Evolutionary conservation across 2,888 invertebrate species (phyloP).

Genomic region (Ernsta delagoae): DNA sequence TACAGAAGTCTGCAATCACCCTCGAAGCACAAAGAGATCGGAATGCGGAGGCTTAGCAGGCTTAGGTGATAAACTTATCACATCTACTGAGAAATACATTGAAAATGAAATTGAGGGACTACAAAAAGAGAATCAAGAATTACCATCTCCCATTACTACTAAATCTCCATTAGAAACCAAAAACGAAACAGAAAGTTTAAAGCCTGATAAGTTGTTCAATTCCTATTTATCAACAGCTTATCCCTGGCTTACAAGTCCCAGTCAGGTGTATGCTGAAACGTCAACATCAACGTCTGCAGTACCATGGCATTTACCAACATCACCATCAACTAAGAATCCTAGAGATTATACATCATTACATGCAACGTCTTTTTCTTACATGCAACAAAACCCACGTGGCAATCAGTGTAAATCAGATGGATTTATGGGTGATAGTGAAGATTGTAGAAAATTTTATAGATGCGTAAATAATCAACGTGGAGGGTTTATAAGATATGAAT

Average conservation of each 20-base stretch:
- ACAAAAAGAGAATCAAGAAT: constrained; percentile 48
- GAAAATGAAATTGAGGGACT: constrained; percentile 77
- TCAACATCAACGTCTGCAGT: constrained; percentile 35
- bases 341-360: constrained; percentile 7
- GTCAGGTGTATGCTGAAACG: constrained; percentile 30
- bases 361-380: constrained; percentile 15
- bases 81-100: constrained; percentile 46
- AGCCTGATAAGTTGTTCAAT: constrained; percentile 8
- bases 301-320: constrained; percentile 39
- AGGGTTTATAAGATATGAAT: constrained; percentile 88
- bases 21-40: constrained; percentile 87
- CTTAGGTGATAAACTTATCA: constrained; percentile 20
- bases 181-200: neutral
- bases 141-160: constrained; percentile 65
- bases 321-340: constrained; percentile 24
- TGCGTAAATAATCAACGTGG: constrained; percentile 88
- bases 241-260: constrained; percentile 31
- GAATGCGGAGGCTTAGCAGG: constrained; percentile 84
- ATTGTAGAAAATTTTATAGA: constrained; percentile 92
- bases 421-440: constrained; percentile 88
- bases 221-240: constrained; percentile 35
- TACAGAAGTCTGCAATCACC: constrained; percentile 88
- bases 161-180: constrained; percentile 46
- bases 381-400: constrained; percentile 39
- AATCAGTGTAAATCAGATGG: constrained; percentile 87